Evolutionary conservation across 1,140 invertebrate species (phyloP), one percentile per base, ranked within the genome.

Genomic region (Macrobrachium nipponense): DNA sequence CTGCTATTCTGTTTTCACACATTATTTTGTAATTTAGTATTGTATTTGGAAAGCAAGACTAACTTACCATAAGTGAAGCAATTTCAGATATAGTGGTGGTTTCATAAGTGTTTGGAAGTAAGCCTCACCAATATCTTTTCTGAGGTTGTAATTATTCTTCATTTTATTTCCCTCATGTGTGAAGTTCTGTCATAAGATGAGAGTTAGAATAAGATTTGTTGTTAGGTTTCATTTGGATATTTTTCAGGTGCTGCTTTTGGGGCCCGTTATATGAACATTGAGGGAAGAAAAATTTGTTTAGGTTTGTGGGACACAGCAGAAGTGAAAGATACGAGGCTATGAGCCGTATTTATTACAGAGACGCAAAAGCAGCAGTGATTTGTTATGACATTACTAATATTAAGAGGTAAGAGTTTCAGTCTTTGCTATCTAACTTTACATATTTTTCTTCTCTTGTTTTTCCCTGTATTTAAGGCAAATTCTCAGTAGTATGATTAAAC

Each of bases 261-360:
- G 27, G 82, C 82, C 27, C 75, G 82, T 11, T 20, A 27, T 27
- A 59, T 85, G 64, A 62, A 36, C 17, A 66, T 85, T 11, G 61
- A 72, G 27, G 82, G 82, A 77, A 78, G 44, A 44, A 20, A 78
- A 27, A 75, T 85, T 27, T 85, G 82, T 78, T 73, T 85, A 68
- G 82, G 82, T 11, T 15, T 85, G 20, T 85, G 82, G 82, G 82
- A 85, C 76, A 85, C 82, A 62, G 82, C 82, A 15, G 82, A 12
- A 85, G 82, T 70, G 82, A 85, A 59, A 62, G 82, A 27, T 85
- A 85, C 61, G 61, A 85, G 59, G 82, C 82, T 23, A 85, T 85
- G 82, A 85, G 82, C 43, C 75, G 62, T 23, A 78, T 85, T n/a
- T 85, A 85, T 70, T 85, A 78, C 62, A 85, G 82, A 44, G 82